Base-by-base conservation (phyloP, 2,113 vertebrate genomes). In the Otis tarda region DNA sequence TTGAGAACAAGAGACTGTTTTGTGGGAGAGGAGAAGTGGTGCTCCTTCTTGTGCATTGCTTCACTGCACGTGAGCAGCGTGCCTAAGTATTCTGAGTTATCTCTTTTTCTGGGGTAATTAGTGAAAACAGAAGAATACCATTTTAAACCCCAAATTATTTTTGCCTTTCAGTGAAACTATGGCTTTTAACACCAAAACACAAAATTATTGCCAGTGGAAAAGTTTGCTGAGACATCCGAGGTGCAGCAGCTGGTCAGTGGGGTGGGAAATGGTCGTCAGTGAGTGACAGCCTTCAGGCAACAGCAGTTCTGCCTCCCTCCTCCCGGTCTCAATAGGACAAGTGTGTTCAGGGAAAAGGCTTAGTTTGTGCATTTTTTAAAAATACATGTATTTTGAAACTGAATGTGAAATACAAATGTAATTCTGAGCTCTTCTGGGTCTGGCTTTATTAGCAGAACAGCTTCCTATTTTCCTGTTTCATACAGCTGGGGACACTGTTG, bases 1-100 rank as follows among this genome's bases (percentile, higher is more conserved):
- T 19, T 74, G 64, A 90, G 63, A 94, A 95, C 69, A 97, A 95
- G 89, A 75, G 86, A 25, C 35, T 56, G 25, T 85, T 78, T 41
- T 89, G 33, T 95, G 57, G 67, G 8, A 89, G 52, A 84, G 39
- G n/a, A 91, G 31, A 18, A 87, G 73, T 37, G 17, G 24, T n/a
- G 53, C 28, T 88, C 37, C 41, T 78, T 20, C 39, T 79, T 49
- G 8, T 83, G n/a, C 4, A 1, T 95, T 94, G 82, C 49, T 83
- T 87, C 89, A 43, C 27, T 77, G 60, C 73, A 52, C 35, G 16
- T 74, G 65, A 55, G 56, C 79, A 86, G 41, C 10, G 21, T 55
- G 31, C 61, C 68, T 65, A 63, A 74, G 27, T 64, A 20, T 65
- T 80, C 63, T 22, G 11, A 8, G 8, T 43, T 76, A 10, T 31